Conservation (phyloP, 2,888 invertebrate genomes). For the Lacanobia oleracea region DNA sequence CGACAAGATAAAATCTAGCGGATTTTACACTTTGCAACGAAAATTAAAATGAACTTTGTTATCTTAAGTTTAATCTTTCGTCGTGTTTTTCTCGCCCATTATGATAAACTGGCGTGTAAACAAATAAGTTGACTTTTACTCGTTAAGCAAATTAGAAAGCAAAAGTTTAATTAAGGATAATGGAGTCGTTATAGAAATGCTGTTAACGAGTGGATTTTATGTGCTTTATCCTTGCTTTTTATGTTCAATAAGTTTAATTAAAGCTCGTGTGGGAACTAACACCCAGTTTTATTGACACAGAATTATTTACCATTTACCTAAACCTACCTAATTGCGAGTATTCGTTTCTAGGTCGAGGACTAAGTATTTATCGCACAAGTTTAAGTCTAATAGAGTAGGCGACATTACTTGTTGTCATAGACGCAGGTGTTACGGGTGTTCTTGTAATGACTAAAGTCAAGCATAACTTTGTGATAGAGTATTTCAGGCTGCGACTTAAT, state of each 20-base stretch:
- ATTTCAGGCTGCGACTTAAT: conserved; percentile 9
- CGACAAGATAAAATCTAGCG: conserved; percentile 46
- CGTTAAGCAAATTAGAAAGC: conserved; percentile 51
- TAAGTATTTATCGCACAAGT: conserved; percentile 35
- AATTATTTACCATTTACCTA: neutral
- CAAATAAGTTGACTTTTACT: conserved; percentile 58
- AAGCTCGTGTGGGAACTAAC: neutral
- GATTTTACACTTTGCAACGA: conserved; percentile 59
- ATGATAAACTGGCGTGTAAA: conserved; percentile 58
- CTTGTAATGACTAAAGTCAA: conserved; percentile 48
- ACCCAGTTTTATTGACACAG: neutral
- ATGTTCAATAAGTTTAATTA: neutral
- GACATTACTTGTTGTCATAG: conserved; percentile 50
- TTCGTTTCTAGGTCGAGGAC: conserved; percentile 32
- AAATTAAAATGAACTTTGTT: conserved; percentile 63
- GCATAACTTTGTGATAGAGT: conserved; percentile 46
- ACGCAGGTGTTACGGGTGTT: conserved; percentile 49
- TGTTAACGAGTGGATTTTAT: conserved; percentile 19
- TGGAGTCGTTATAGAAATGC: conserved; percentile 31
- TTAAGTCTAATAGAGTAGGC: conserved; percentile 48
- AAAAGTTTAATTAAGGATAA: conserved; percentile 48
- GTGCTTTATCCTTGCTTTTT: conserved; percentile 12
- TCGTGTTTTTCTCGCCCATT: conserved; percentile 58
- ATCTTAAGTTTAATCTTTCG: conserved; percentile 59
- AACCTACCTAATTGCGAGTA: neutral